Evolutionary conservation across 92 coral and sea anemone genomes (phyloP), one percentile per base, ranked within the genome.

Genomic region (Desmophyllum pertusum): DNA sequence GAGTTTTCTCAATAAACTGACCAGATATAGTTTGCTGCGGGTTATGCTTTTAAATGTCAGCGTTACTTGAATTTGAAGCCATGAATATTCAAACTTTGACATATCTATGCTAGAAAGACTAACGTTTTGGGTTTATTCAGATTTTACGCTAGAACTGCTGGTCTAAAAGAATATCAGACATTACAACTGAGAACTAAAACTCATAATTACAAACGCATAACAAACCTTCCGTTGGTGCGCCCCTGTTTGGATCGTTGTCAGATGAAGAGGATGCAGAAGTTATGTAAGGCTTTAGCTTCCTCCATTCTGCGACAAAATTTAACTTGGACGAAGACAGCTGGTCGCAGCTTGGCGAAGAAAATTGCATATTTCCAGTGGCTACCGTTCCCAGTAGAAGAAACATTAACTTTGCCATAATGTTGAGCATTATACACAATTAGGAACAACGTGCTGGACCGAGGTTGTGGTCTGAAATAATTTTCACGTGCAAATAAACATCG

Each of bases 301-400:
- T 55, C 74, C 51, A 83, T 57, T 74, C 81, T 37, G 50, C 84
- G 6, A 39, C 75, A 46, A 80, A 48, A 48, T 62, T 14, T 50
- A 42, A 37, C 46, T 35, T 6, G n/a, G 76, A 45, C 19, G 48
- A 80, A n/a, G 76, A 67, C 15, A 80, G 65, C 23, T 80, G 64
- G 46, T 35, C 39, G 19, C 84, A 80, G 39, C 46, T 80, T 35
- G 63, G 27, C 15, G 71, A 48, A 6, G 43, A 48, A 35, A 46
- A 40, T 42, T 41, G 65, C 31, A 35, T 11, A 23, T 25, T 37
- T 14, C 36, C 65, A 36, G 41, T 10, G 31, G 29, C 35, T 33
- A 50, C 6, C 18, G 36, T 45, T 35, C 64, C 66, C 45, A 80
- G 45, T 3, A 48, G 64, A 67, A 35, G 5, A 6, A 33, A 80